Evolutionary conservation across 1,140 invertebrate genomes (phyloP).

Genomic region (Uloborus diversus): DNA sequence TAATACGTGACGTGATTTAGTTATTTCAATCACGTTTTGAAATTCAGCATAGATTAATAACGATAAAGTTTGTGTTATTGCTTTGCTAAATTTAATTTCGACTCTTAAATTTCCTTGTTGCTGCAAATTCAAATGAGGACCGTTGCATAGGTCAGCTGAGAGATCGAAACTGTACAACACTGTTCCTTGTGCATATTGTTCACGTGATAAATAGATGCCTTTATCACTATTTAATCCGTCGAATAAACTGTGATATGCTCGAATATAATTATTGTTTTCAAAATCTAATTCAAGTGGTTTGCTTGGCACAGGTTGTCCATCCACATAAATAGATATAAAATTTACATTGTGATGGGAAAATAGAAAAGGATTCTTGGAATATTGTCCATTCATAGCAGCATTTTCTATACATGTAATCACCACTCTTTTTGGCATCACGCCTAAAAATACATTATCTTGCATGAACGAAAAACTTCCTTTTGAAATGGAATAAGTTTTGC

Average conservation of each 20-base stretch:
- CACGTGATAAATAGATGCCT: not conserved
- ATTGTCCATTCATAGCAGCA: not conserved
- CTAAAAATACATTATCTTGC: slow-evolving; percentile 29
- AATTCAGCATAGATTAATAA: not conserved
- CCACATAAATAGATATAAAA: not conserved
- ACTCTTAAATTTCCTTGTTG: not conserved
- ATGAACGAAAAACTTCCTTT: not conserved
- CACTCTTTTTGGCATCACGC: not conserved
- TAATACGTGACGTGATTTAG: not conserved
- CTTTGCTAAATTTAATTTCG: not conserved
- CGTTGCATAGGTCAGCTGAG: not conserved
- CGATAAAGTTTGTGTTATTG: not conserved
- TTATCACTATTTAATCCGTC: not conserved
- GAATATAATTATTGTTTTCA: not conserved
- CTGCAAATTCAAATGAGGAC: not conserved
- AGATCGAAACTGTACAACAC: slow-evolving; percentile 2
- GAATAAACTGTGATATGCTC: slow-evolving; percentile 3
- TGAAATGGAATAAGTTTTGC: not conserved
- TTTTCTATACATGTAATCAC: slow-evolving; percentile 2
- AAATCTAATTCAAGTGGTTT: slow-evolving; percentile 3
- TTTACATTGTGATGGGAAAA: slow-evolving; percentile 6
- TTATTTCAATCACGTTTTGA: not conserved
- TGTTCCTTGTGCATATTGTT: not conserved
- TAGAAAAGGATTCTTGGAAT: not conserved
- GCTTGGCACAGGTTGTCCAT: not conserved